Conservation (phyloP, 2,797 vertebrate genomes). For the Ctenosaura bakeri region DNA sequence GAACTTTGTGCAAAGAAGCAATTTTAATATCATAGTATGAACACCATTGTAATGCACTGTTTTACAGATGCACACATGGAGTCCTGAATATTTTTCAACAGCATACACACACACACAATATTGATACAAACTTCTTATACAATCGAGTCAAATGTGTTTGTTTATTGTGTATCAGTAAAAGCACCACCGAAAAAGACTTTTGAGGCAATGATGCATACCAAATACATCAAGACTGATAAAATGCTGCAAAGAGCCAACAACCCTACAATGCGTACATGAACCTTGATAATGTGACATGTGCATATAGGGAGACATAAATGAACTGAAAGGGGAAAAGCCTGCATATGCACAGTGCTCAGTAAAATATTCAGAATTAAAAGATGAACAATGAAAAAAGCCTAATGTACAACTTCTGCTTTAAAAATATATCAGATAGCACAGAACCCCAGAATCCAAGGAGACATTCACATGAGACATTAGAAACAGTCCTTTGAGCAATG, state of each 20-base stretch:
- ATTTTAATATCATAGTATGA: neutral
- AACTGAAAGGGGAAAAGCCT: neutral
- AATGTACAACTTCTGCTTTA: neutral
- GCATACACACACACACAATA: neutral
- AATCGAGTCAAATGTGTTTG: neutral
- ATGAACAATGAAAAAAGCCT: neutral
- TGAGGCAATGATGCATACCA: neutral
- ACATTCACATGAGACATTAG: neutral
- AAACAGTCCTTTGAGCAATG: neutral
- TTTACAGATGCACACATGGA: neutral
- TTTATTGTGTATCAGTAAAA: neutral
- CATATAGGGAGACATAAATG: neutral
- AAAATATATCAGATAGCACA: neutral
- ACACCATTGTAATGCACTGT: neutral
- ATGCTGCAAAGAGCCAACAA: neutral
- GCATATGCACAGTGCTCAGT: neutral
- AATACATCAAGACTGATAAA: neutral
- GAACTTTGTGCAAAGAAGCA: neutral
- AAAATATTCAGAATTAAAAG: neutral
- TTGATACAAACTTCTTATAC: neutral
- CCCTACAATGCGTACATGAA: neutral
- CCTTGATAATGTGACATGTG: neutral
- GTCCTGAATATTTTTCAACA: neutral
- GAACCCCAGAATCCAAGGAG: neutral
- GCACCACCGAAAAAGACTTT: neutral